A percentile compares a stretch with the other conserved stretches of the same genome.
Conservation (phyloP, 2,888 invertebrate species). For the Erynnis tages region DNA sequence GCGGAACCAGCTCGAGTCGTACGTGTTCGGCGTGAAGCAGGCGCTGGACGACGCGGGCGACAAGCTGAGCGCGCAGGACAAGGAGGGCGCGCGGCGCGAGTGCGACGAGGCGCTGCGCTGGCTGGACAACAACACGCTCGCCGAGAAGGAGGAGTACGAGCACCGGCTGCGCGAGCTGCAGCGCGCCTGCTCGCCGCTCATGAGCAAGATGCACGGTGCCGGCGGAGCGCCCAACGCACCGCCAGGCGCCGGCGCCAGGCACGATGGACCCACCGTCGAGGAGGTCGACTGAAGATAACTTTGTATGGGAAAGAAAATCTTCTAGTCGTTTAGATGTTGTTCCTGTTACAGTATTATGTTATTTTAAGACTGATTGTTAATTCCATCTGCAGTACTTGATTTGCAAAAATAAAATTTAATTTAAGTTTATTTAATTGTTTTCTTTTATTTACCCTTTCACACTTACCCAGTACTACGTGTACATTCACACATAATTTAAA, state of each 20-base stretch:
- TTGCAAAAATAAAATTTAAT: too few relatives aligned
- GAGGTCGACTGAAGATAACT: conserved; percentile 57
- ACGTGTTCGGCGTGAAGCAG: conserved; percentile 86
- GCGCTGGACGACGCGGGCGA: conserved; percentile 83
- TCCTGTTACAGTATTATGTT: conserved; percentile 29
- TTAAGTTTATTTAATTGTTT: too few relatives aligned
- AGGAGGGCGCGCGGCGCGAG: conserved; percentile 62
- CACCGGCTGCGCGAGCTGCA: conserved; percentile 82
- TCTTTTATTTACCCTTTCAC: too few relatives aligned
- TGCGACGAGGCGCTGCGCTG: conserved; percentile 84
- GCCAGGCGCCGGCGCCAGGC: conserved; percentile 33
- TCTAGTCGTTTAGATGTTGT: not conserved
- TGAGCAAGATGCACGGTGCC: conserved; percentile 60
- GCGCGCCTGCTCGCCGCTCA: conserved; percentile 77
- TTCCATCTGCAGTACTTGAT: too few relatives aligned
- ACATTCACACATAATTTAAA: too few relatives aligned
- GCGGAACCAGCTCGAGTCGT: conserved; percentile 87
- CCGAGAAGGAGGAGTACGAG: conserved; percentile 84
- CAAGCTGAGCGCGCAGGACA: conserved; percentile 84
- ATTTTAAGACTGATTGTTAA: conserved; percentile 42
- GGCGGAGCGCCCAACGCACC: conserved; percentile 27
- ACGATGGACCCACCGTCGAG: conserved; percentile 55
- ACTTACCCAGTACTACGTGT: too few relatives aligned
- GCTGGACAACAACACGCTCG: conserved; percentile 85
- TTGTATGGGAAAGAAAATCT: not conserved